Evolutionary conservation across 35 echinoderm and acorn worm genomes (phyloP).

Genomic region (Stichopus chloronotus): DNA sequence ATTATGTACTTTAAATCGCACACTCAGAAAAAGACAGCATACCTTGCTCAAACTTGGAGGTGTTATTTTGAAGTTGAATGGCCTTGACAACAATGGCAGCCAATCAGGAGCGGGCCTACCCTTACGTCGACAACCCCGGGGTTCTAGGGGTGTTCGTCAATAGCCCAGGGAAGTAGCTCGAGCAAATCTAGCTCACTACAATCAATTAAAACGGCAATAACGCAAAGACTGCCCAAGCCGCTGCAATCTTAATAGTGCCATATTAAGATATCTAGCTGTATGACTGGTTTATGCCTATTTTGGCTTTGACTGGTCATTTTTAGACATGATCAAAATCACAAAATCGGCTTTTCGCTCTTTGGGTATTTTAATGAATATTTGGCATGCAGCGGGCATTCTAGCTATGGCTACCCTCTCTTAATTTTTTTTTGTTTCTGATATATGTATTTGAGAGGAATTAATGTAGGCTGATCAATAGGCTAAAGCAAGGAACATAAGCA

Average conservation of each 20-base stretch:
- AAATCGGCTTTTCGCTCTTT: not conserved
- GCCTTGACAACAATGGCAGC: conserved; percentile 45
- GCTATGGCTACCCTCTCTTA: too few species aligned
- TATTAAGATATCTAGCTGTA: too few species aligned
- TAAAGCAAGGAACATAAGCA: too few species aligned
- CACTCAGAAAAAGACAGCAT: not conserved
- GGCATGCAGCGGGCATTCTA: too few species aligned
- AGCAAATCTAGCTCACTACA: not conserved
- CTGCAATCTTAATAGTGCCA: too few species aligned
- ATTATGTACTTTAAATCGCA: too few species aligned
- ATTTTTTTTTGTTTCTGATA: too few species aligned
- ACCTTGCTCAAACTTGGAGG: conserved; percentile 46
- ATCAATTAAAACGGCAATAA: not conserved
- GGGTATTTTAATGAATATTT: not conserved
- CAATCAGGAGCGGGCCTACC: conserved; percentile 38
- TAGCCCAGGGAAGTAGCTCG: conserved; percentile 12
- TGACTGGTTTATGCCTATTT: too few species aligned
- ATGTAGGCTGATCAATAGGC: too few species aligned
- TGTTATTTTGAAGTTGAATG: conserved; percentile 53
- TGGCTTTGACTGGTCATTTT: not conserved
- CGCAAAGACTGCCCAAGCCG: too few species aligned
- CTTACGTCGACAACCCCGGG: conserved; percentile 19
- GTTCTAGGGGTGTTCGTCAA: conserved; percentile 34
- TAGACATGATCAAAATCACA: conserved; percentile 4
- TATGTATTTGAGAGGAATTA: too few species aligned